Conservation (phyloP, 92 coral and sea anemone genomes). For the Actinostola sp. region DNA sequence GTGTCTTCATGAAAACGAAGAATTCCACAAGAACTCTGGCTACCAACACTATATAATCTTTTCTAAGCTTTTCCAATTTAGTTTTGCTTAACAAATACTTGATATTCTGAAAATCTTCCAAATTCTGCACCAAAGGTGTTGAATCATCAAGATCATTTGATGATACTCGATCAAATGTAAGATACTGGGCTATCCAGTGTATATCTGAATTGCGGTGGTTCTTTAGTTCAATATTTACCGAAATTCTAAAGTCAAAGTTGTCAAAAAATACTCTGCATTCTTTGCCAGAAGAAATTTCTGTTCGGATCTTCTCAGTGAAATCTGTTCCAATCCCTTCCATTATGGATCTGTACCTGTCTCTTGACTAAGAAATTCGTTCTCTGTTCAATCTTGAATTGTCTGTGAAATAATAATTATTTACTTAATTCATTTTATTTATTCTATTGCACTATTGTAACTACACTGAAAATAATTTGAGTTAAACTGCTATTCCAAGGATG, state of each 20-base stretch:
- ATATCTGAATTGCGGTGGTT: slow-evolving; percentile 41
- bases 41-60: slow-evolving; percentile 52
- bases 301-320: slow-evolving; percentile 21
- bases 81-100: slow-evolving; percentile 33
- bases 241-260: slow-evolving; percentile 53
- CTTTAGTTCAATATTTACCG: slow-evolving; percentile 24
- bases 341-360: slow-evolving; percentile 33
- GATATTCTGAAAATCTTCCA: slow-evolving; percentile 30
- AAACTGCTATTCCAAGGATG: too few relatives aligned
- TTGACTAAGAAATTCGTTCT: slow-evolving; percentile 44
- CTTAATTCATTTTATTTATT: too few relatives aligned
- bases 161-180: slow-evolving; percentile 55
- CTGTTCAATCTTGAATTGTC: slow-evolving; percentile 58
- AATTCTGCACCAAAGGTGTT: slow-evolving; percentile 38
- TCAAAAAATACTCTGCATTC: slow-evolving; percentile 43
- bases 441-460: too few relatives aligned
- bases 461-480: too few relatives aligned
- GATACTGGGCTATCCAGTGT: slow-evolving; percentile 57
- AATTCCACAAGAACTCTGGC: slow-evolving; percentile 51
- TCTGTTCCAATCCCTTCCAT: slow-evolving; percentile 63
- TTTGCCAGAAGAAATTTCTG: slow-evolving; percentile 29
- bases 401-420: too few relatives aligned
- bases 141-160: slow-evolving; percentile 49
- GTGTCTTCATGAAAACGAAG: slow-evolving; percentile 19
- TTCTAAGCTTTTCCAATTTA: slow-evolving; percentile 34